Base-by-base conservation (phyloP, 2,888 invertebrate species). In the Shargacucullia verbasci region DNA sequence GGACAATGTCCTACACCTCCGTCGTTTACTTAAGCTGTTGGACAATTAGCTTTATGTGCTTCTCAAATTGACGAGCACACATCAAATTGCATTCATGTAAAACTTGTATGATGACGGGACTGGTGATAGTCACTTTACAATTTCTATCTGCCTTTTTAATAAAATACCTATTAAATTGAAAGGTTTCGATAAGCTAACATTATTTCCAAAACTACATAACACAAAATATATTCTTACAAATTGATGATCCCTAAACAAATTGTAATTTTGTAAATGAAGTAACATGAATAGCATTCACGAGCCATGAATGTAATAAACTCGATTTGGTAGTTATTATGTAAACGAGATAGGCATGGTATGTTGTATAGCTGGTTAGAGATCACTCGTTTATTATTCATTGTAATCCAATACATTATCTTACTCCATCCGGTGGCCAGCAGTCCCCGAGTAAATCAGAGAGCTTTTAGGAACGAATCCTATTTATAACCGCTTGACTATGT, bases 351-450 rank as follows among this genome's bases (percentile, higher is more conserved):
- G 64, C 74, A 70, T 73, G 52, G 72, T 70, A 79, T 82, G 80
- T 73, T 71, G 29, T 40, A 41, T 41, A 37, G 40, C 33, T 66
- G 25, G 49, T 49, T 49, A 46, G 45, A 70, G 70, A 81, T 76
- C 75, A 77, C 81, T 81, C 81, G 80, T 88, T 88, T 85, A 85
- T 87, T 87, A 91, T 90, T 90, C 86, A 89, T 83, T 82, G 88
- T 88, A 89, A 91, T 86, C 83, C 81, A 85, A 91, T 87, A 89
- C 80, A 83, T 84, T 86, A 83, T 81, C 82, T 81, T 72, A 74
- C 70, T 69, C 78, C 82, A 81, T 80, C 80, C 80, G 70, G 77
- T 69, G 69, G 73, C 71, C 74, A 80, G 79, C 76, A 65, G 63
- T 73, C 69, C 73, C 69, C 71, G 67, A 67, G 76, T 73, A 79